phyloP scores from a whole-genome alignment of 2,113 vertebrate genomes.

The Picathartes gymnocephalus region DNA sequence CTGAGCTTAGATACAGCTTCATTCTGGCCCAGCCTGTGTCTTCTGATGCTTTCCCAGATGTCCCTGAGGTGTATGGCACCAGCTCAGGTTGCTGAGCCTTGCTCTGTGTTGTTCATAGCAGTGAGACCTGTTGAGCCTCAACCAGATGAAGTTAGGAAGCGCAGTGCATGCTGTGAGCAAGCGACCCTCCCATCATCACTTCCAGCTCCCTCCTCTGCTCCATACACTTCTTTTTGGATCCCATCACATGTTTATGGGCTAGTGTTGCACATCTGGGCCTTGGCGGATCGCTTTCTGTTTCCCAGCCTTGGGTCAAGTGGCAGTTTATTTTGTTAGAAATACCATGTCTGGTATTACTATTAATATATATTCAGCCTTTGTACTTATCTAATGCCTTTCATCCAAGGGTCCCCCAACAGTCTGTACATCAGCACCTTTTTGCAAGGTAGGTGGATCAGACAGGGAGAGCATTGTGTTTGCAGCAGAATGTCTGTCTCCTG shows the following conservation, averaged over 20 bases:
- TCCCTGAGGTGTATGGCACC: background rate
- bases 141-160: background rate
- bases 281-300: background rate
- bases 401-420: background rate
- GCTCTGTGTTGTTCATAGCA: background rate
- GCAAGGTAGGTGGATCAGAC: background rate
- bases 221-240: background rate
- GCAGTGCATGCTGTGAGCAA: background rate
- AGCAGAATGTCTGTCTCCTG: background rate
- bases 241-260: background rate
- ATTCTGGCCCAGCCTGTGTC: background rate
- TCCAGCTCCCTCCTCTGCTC: background rate
- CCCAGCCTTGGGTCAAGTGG: background rate
- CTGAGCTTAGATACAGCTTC: background rate
- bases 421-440: background rate
- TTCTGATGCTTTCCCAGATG: background rate
- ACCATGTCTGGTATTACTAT: background rate
- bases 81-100: background rate
- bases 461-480: background rate
- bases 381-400: background rate
- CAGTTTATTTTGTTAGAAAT: constrained; percentile 2
- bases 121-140: background rate
- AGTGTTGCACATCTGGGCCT: background rate
- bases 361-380: background rate
- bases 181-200: background rate